Evolutionary conservation across 2,888 invertebrate species (phyloP).

Genomic region (Stenurella melanura): DNA sequence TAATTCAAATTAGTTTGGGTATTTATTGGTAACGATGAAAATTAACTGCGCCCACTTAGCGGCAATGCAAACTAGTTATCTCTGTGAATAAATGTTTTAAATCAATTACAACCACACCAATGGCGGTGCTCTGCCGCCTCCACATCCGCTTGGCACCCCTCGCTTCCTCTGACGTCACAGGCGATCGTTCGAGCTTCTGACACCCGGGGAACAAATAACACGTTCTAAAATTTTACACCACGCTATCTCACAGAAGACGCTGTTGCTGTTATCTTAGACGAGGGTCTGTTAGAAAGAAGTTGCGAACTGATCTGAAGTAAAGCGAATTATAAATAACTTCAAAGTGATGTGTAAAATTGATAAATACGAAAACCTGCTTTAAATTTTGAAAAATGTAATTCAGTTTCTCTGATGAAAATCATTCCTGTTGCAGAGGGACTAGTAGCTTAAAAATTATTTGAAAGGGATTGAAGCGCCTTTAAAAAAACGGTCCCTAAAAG

Average conservation of each 20-base stretch:
- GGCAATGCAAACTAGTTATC: constrained; percentile 43
- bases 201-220: constrained; percentile 58
- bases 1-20: constrained; percentile 42
- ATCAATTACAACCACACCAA: constrained; percentile 63
- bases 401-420: too few relatives aligned
- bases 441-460: too few relatives aligned
- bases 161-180: constrained; percentile 61
- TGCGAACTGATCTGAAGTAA: background rate
- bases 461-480: too few relatives aligned
- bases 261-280: constrained; percentile 7
- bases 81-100: constrained; percentile 56
- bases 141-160: constrained; percentile 54
- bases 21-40: constrained; percentile 38
- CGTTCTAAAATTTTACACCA: constrained; percentile 47
- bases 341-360: background rate
- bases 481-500: too few relatives aligned
- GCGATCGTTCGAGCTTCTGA: constrained; percentile 64
- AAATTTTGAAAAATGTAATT: too few relatives aligned
- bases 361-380: too few relatives aligned
- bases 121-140: constrained; percentile 59
- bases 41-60: constrained; percentile 45
- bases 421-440: too few relatives aligned
- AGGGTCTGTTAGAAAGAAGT: constrained; percentile 10
- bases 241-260: constrained; percentile 23
- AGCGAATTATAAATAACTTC: background rate